Evolutionary conservation across 1,140 invertebrate species (phyloP).

Genomic region (Dryas iulia): DNA sequence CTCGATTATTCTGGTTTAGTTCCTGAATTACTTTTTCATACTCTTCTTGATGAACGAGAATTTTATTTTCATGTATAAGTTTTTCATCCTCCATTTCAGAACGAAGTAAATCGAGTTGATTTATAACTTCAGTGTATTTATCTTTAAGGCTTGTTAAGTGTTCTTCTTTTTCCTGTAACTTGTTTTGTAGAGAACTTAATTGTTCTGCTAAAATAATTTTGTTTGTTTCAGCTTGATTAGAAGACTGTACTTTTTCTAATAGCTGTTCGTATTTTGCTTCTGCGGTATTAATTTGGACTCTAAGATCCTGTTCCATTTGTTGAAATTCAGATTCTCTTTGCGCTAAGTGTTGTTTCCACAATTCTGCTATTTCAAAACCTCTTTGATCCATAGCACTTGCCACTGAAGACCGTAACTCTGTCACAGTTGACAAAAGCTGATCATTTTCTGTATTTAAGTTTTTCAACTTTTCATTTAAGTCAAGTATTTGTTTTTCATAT

Average conservation of each 20-base stretch:
- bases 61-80: slow-evolving; percentile 69
- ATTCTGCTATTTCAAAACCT: slow-evolving; percentile 83
- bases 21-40: slow-evolving; percentile 66
- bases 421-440: slow-evolving; percentile 62
- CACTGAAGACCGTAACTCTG: slow-evolving; percentile 69
- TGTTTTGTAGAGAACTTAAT: slow-evolving; percentile 60
- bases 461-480: slow-evolving; percentile 52
- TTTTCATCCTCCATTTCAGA: slow-evolving; percentile 73
- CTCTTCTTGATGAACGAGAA: slow-evolving; percentile 67
- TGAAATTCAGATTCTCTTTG: slow-evolving; percentile 82
- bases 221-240: slow-evolving; percentile 77
- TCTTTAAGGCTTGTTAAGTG: slow-evolving; percentile 62
- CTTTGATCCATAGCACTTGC: slow-evolving; percentile 82
- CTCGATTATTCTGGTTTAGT: slow-evolving; percentile 43
- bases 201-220: slow-evolving; percentile 69
- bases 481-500: slow-evolving; percentile 45
- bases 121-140: slow-evolving; percentile 65
- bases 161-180: slow-evolving; percentile 75
- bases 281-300: slow-evolving; percentile 61
- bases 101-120: slow-evolving; percentile 69
- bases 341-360: slow-evolving; percentile 84
- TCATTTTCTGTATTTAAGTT: slow-evolving; percentile 71
- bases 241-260: slow-evolving; percentile 68
- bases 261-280: slow-evolving; percentile 80
- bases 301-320: slow-evolving; percentile 75